Base-by-base conservation (phyloP, 1,140 invertebrate genomes). In the Drosophila mojavensis region DNA sequence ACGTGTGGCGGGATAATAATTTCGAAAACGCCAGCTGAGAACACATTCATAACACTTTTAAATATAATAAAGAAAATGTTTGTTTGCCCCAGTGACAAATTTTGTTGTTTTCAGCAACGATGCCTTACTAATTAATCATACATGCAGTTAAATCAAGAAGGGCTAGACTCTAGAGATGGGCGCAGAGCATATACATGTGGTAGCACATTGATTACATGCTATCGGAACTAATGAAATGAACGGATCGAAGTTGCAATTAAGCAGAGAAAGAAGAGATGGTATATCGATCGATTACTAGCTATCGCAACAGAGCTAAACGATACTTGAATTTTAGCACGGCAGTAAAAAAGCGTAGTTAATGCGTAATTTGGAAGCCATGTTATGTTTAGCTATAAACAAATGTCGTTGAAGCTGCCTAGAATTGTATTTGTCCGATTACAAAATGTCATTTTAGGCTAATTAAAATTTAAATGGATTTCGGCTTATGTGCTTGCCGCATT, bases 1-100 rank as follows among this genome's bases (percentile, higher is more conserved):
- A 86, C 82, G 82, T 86, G 82, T 86, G 79, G 28, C 62, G 60
- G 51, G 61, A 75, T 71, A 70, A 82, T 75, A 58, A 63, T 53
- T 67, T 66, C 54, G 60, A 60, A 65, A 66, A 69, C 64, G 65
- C 24, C 62, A 79, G 70, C 61, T 53, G 60, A 66, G 56, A 53
- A 48, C 15, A 56, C 48, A 56, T 33, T 73, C 75, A 71, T 69
- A 72, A 64, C 71, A 81, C 30, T 54, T 55, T n/a, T 54, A 78
- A 62, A 50, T 53, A 28, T 13, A 56, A 61, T 64, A 28, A 17
- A n/a, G 36, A 47, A 53, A 62, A 28, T 13, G 15, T 24, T 24
- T 51, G 10, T 17, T 17, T 47, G 39, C 6, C 15, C 5, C 59
- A 47, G 64, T 68, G 75, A 55, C 59, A 75, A 75, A 80, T 68